These are phyloP conservation scores for Sebastes ruberrimus DNA, from an alignment of 2,797 vertebrate genomes.

Conservation along the genomic window DNA sequence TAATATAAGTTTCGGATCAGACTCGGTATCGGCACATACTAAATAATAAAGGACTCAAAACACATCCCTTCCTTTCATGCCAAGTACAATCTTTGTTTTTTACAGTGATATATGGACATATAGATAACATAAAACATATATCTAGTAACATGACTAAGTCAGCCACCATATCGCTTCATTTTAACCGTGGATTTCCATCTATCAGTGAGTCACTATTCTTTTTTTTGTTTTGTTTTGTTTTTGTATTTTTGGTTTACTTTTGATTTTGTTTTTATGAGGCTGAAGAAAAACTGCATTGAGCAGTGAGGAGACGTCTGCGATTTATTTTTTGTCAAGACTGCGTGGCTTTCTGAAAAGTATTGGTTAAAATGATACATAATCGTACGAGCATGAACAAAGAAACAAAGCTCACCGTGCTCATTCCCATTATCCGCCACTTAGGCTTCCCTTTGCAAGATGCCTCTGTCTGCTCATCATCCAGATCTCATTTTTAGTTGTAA, in stretches of 20 bases:
- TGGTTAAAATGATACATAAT: slow-evolving; percentile 17
- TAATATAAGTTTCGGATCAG: neutral
- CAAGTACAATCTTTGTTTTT: no score
- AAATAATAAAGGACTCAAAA: neutral
- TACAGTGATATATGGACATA: neutral
- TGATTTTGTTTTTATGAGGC: neutral
- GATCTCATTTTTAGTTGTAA: neutral
- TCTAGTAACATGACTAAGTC: neutral
- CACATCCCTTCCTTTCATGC: no score
- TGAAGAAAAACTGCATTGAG: neutral
- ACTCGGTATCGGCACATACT: neutral
- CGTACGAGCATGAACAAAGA: neutral
- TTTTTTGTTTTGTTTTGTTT: no score
- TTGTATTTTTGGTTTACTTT: neutral
- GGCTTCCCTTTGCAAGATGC: slow-evolving; percentile 8
- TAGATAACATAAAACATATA: neutral
- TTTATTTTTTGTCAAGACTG: slow-evolving; percentile 3
- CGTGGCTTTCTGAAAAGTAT: slow-evolving; percentile 9
- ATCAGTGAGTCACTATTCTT: neutral
- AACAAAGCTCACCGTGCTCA: neutral
- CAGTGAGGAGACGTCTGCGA: neutral
- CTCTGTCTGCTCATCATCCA: slow-evolving; percentile 17
- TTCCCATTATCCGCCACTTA: slow-evolving; percentile 11
- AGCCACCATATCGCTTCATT: neutral
- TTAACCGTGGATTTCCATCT: neutral